Conservation (phyloP, 2,797 vertebrate species). For the Pipistrellus pygmaeus region DNA sequence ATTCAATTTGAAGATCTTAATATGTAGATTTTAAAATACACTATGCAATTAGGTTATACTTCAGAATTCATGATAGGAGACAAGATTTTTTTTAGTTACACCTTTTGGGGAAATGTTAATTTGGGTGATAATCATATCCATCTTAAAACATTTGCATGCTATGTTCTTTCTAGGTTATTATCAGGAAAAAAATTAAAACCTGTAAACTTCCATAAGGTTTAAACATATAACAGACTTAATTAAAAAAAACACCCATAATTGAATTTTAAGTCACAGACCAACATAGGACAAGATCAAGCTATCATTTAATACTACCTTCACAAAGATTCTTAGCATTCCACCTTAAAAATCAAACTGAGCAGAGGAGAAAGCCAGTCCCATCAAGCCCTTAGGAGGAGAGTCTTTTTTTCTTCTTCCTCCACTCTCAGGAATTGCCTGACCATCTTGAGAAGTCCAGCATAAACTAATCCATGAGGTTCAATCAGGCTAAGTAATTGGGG, state of each 20-base stretch:
- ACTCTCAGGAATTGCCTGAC: constrained; percentile 59
- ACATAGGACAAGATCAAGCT: background rate
- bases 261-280: constrained; percentile 30
- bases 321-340: constrained; percentile 82
- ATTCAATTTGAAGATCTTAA: constrained; percentile 49
- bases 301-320: constrained; percentile 76
- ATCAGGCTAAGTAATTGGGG: constrained; percentile 78
- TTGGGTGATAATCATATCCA: constrained; percentile 8
- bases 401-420: background rate
- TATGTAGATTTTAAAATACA: constrained; percentile 40
- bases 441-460: constrained; percentile 49
- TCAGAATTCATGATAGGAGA: constrained; percentile 29
- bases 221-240: background rate
- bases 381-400: constrained; percentile 55
- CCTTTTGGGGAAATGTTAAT: constrained; percentile 2
- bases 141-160: constrained; percentile 43
- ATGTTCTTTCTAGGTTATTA: constrained; percentile 54
- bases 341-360: constrained; percentile 83
- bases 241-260: background rate
- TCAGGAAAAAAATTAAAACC: constrained; percentile 21
- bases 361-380: constrained; percentile 69
- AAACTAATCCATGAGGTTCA: constrained; percentile 65
- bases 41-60: constrained; percentile 8
- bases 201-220: background rate
- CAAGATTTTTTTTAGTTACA: background rate